Conservation (phyloP, 2,888 invertebrate genomes). For the Dicranocentrus wangi region DNA sequence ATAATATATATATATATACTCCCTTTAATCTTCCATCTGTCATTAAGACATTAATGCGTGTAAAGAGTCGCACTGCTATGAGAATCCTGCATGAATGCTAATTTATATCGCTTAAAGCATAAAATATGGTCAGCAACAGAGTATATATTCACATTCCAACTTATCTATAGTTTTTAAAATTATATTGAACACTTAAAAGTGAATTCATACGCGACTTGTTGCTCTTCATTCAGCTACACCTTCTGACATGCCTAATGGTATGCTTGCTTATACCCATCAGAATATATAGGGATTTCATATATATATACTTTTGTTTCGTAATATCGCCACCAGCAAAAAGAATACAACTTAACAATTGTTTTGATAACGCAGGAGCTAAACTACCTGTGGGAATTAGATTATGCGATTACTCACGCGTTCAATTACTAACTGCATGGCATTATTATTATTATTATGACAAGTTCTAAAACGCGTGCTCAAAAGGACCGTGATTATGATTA, state of each 20-base stretch:
- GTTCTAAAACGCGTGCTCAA: conserved; percentile 38
- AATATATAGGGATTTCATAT: too few relatives aligned
- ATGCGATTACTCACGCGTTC: conserved; percentile 62
- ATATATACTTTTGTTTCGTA: too few relatives aligned
- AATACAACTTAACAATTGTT: conserved; percentile 58
- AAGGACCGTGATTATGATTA: conserved; percentile 48
- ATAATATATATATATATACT: too few relatives aligned
- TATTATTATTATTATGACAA: too few relatives aligned
- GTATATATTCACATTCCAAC: neutral
- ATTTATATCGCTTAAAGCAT: conserved; percentile 12
- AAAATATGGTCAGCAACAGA: too few relatives aligned
- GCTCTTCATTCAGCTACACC: too few relatives aligned
- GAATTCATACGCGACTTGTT: too few relatives aligned
- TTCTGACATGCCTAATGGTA: too few relatives aligned
- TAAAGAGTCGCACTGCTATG: conserved; percentile 25
- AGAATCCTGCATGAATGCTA: neutral
- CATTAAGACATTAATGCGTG: conserved; percentile 55
- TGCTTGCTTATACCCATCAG: too few relatives aligned
- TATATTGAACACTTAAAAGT: too few relatives aligned
- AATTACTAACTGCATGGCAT: conserved; percentile 9
- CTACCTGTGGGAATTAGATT: conserved; percentile 66
- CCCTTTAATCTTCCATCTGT: conserved; percentile 53
- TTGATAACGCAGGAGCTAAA: conserved; percentile 54
- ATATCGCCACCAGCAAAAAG: conserved; percentile 19
- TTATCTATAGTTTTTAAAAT: too few relatives aligned